phyloP scores from a whole-genome alignment of 2,888 invertebrate genomes.

The Margaritifera margaritifera region DNA sequence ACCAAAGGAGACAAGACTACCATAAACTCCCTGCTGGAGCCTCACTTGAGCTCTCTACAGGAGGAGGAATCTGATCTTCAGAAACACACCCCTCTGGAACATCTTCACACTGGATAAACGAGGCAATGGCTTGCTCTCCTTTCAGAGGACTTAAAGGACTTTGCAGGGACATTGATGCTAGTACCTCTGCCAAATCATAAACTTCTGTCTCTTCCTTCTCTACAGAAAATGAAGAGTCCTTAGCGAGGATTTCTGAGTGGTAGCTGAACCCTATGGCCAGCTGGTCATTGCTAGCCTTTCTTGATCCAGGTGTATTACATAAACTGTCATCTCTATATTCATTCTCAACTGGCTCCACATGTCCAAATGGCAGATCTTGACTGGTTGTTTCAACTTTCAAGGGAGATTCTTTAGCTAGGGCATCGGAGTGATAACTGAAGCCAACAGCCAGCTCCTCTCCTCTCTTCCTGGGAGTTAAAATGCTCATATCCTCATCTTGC shows the following conservation, averaged over 20 bases:
- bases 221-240: constrained; percentile 14
- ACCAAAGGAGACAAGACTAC: too few species aligned
- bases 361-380: not conserved
- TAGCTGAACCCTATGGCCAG: constrained; percentile 35
- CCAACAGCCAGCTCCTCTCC: constrained; percentile 37
- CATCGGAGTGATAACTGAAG: constrained; percentile 32
- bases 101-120: too few species aligned
- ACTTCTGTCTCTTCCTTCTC: too few species aligned
- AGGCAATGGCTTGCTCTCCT: too few species aligned
- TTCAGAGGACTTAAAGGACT: too few species aligned
- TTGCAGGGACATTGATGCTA: too few species aligned
- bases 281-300: constrained; percentile 25
- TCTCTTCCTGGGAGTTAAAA: constrained; percentile 21
- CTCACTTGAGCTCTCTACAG: too few species aligned
- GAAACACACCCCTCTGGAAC: too few species aligned
- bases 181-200: too few species aligned
- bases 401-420: constrained; percentile 31
- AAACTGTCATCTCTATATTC: constrained; percentile 28
- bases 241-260: constrained; percentile 28
- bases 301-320: constrained; percentile 23
- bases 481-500: not conserved
- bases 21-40: too few species aligned
- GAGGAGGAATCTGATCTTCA: too few species aligned
- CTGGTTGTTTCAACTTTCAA: constrained; percentile 10
- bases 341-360: constrained; percentile 28